Percentiles rank a stretch among this genome's conserved stretches.
Conservation (phyloP, 2,888 invertebrate species). For the Geotrupes spiniger region DNA sequence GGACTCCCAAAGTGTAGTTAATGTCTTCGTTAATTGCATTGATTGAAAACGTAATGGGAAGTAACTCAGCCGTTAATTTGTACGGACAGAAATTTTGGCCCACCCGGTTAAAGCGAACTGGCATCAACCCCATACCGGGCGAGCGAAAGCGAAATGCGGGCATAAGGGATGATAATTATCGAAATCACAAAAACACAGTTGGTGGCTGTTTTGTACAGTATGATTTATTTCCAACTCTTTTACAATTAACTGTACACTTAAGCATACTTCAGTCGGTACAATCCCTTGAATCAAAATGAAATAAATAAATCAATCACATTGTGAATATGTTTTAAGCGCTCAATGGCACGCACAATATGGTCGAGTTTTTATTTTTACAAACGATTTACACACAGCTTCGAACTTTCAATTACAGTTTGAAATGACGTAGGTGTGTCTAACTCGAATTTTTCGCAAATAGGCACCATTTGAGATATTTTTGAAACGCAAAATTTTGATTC, state of each 20-base stretch:
- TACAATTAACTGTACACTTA: constrained; percentile 13
- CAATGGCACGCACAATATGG: too few relatives aligned
- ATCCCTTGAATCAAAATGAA: constrained; percentile 3
- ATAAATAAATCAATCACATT: not conserved
- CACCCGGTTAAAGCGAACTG: constrained; percentile 19
- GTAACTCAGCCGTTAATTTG: constrained; percentile 7
- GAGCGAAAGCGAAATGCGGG: constrained; percentile 33
- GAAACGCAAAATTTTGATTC: too few relatives aligned
- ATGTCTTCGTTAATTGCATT: too few relatives aligned
- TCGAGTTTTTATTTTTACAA: too few relatives aligned
- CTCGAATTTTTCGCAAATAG: too few relatives aligned
- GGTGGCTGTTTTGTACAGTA: constrained; percentile 32
- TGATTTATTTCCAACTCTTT: constrained; percentile 31
- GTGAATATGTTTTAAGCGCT: too few relatives aligned
- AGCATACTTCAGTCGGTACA: constrained; percentile 15
- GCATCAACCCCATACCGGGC: constrained; percentile 36
- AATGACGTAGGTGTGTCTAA: too few relatives aligned
- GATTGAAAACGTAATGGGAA: too few relatives aligned
- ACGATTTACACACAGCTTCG: too few relatives aligned
- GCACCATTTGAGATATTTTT: too few relatives aligned
- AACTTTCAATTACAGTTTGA: too few relatives aligned
- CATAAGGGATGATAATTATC: constrained; percentile 36
- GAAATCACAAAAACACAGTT: constrained; percentile 37
- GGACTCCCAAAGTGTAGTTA: too few relatives aligned
- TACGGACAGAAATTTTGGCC: constrained; percentile 15